Evolutionary conservation across 2,113 vertebrate species (phyloP), one percentile per base, ranked within the genome.

Genomic region (Anarhynchus alexandrinus): DNA sequence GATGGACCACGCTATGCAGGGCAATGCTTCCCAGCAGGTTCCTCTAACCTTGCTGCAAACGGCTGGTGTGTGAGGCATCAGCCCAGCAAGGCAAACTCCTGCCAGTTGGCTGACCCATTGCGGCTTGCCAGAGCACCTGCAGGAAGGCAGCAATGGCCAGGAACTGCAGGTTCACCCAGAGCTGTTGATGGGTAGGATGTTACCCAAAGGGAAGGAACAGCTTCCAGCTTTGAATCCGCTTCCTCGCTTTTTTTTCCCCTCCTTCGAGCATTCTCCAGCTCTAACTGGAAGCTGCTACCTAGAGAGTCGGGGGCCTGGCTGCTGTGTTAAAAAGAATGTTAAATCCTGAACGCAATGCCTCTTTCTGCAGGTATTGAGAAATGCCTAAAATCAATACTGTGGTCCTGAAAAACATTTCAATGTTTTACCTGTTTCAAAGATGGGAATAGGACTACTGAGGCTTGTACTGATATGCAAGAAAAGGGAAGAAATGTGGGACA

Each of bases 81-180:
- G 21, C 49, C 32, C 57, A 40, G 32, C 2, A 1, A 51, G 58
- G 23, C 2, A 3, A 84, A 55, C 45, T 78, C 45, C 78, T 43
- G 32, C 30, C 21, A 12, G 51, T 45, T 0, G 17, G 16, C 36
- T 85, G 65, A 55, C 6, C 40, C 3, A 1, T 6, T 9, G 45
- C 43, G 11, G 10, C 52, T 79, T 76, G n/a, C 74, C 79, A 86
- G 74, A 69, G 43, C 79, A 69, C 57, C 70, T 71, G 52, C 74
- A 88, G 62, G 38, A 90, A 49, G 27, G 32, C 55, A 80, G 49
- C 4, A 3, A 52, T 26, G 34, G 20, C 76, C 82, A 71, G 74
- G 49, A 72, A 11, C 80, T 0, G 0, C 71, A 34, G 30, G 61
- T 70, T 62, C 1, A 1, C 55, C 42, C 15, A 4, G 47, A 59